Evolutionary conservation across 2,888 invertebrate genomes (phyloP).

Genomic region (Marasmarcha lunaedactyla): DNA sequence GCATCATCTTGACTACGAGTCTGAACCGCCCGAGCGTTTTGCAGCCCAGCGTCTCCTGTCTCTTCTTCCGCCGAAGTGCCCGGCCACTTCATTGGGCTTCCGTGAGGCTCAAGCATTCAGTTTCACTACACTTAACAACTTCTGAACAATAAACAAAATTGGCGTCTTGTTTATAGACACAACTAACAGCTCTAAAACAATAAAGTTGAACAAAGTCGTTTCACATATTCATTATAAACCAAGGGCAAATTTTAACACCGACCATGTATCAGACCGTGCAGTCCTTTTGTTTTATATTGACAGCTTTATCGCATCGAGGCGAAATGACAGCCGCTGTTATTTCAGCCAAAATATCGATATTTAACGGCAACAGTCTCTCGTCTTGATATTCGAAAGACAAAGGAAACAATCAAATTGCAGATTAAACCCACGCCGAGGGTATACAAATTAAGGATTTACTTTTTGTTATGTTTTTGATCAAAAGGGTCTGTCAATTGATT

Average conservation of each 20-base stretch:
- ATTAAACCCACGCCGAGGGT: slow-evolving; percentile 14
- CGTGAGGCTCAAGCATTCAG: slow-evolving; percentile 71
- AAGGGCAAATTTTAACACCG: slow-evolving; percentile 27
- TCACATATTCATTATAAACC: slow-evolving; percentile 18
- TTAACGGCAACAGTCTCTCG: slow-evolving; percentile 50
- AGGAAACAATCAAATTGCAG: slow-evolving; percentile 48
- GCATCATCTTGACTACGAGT: slow-evolving; percentile 86
- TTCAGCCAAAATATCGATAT: slow-evolving; percentile 63
- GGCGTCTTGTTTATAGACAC: slow-evolving; percentile 22
- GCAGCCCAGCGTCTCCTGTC: slow-evolving; percentile 60
- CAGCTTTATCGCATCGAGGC: slow-evolving; percentile 49
- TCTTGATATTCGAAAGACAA: slow-evolving; percentile 68
- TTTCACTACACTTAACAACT: slow-evolving; percentile 43
- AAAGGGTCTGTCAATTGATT: too few species aligned
- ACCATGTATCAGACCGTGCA: slow-evolving; percentile 32
- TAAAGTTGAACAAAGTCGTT: background rate
- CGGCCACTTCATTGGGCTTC: slow-evolving; percentile 84
- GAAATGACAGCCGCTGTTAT: slow-evolving; percentile 59
- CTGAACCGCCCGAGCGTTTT: slow-evolving; percentile 76
- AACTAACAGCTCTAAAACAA: background rate
- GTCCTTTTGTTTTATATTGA: slow-evolving; percentile 54
- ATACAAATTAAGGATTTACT: too few species aligned
- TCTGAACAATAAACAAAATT: slow-evolving; percentile 44
- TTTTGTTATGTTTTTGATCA: too few species aligned
- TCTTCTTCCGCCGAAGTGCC: slow-evolving; percentile 77